Conservation (phyloP, 2,113 vertebrate species). For the Myotis brandtii region DNA sequence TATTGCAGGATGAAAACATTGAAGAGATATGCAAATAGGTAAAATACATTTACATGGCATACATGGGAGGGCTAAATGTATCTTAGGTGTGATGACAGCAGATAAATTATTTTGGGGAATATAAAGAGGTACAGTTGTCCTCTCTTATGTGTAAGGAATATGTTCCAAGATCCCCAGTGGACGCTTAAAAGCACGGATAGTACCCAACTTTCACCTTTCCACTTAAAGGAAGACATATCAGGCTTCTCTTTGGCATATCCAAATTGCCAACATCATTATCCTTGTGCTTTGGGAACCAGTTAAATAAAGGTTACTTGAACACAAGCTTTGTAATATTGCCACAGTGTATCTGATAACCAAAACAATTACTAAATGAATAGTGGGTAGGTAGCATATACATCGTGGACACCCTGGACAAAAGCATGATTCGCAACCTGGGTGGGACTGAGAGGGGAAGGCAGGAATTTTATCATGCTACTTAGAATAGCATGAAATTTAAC, state of each 20-base stretch:
- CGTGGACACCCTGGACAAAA: not conserved
- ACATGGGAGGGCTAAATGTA: not conserved
- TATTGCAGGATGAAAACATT: not conserved
- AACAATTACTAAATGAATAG: not conserved
- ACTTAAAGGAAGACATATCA: not conserved
- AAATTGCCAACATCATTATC: not conserved
- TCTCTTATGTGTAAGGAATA: not conserved
- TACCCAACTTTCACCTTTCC: not conserved
- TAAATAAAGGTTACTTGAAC: not conserved
- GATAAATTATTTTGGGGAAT: not conserved
- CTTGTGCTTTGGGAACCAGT: not conserved
- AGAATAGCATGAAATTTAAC: not conserved
- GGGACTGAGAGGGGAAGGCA: not conserved
- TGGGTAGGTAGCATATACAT: too few relatives aligned
- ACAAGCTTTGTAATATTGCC: not conserved
- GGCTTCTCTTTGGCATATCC: not conserved
- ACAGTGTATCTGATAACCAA: not conserved
- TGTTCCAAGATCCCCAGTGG: not conserved
- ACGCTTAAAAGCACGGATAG: not conserved
- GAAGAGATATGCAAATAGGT: constrained; percentile 8
- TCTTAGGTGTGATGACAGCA: not conserved
- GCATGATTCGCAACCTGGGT: not conserved
- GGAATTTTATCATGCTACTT: not conserved
- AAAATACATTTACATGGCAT: not conserved
- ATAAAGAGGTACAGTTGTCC: not conserved